A percentile compares a stretch with the other conserved stretches of the same genome.
phyloP scores from a whole-genome alignment of 2,888 invertebrate species.

The Ectemnius continuus region DNA sequence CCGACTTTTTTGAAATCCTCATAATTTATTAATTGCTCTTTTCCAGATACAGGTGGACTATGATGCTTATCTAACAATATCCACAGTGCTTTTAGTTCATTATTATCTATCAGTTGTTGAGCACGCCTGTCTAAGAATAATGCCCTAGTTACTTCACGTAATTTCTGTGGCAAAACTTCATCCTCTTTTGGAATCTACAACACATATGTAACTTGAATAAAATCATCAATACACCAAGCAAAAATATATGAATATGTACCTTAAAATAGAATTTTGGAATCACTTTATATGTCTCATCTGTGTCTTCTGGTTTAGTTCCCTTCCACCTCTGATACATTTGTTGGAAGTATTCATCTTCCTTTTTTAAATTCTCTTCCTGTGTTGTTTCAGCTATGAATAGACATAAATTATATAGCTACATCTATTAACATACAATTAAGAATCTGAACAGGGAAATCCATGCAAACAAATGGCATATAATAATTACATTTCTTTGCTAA shows the following conservation, averaged over 20 bases:
- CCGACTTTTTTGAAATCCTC: conserved; percentile 90
- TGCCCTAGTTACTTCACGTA: conserved; percentile 93
- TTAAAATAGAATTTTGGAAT: conserved; percentile 89
- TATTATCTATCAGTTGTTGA: conserved; percentile 90
- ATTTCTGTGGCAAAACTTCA: conserved; percentile 87
- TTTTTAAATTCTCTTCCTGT: conserved; percentile 57
- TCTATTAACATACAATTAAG: conserved; percentile 3
- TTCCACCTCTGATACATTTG: conserved; percentile 79
- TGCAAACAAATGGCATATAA: neutral
- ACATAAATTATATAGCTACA: conserved; percentile 5
- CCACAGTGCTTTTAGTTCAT: conserved; percentile 92
- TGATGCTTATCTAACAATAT: conserved; percentile 89
- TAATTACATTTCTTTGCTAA: conserved; percentile 58
- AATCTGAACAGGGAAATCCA: neutral
- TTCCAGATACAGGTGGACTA: conserved; percentile 85
- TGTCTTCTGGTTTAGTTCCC: conserved; percentile 78
- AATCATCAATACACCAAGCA: neutral
- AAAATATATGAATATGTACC: conserved; percentile 56
- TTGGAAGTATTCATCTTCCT: conserved; percentile 81
- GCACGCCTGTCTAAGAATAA: conserved; percentile 92
- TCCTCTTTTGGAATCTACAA: conserved; percentile 84
- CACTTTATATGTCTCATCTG: conserved; percentile 80
- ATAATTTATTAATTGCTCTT: conserved; percentile 92
- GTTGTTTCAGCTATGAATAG: conserved; percentile 49
- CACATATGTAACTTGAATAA: neutral